Evolutionary conservation across 2,797 vertebrate genomes (phyloP).

Genomic region (Salarias fasciatus): DNA sequence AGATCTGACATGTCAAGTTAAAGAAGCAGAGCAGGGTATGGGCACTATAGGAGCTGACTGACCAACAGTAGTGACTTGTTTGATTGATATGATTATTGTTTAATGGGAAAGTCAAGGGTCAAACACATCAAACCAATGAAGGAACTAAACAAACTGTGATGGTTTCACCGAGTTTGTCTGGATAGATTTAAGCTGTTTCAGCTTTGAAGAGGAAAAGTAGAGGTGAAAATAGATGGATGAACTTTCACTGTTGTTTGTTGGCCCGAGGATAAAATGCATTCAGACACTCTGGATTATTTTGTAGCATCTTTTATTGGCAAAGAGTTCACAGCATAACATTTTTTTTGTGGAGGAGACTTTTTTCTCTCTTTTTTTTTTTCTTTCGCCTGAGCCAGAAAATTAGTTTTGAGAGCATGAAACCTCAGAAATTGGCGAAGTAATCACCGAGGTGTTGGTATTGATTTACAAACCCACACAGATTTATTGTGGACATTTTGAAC

Average conservation of each 20-base stretch:
- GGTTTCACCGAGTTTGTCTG: too few relatives aligned
- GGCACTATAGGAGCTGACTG: too few relatives aligned
- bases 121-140: too few relatives aligned
- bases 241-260: constrained; percentile 8
- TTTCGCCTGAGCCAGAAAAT: constrained; percentile 9
- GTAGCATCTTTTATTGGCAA: constrained; percentile 3
- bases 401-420: constrained; percentile 20
- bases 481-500: constrained; percentile 21
- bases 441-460: background rate
- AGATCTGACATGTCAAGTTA: too few relatives aligned
- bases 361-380: too few relatives aligned
- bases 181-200: background rate
- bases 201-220: constrained; percentile 10
- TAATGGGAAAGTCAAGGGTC: too few relatives aligned
- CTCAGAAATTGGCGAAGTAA: constrained; percentile 23
- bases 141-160: too few relatives aligned
- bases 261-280: constrained; percentile 2
- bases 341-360: background rate
- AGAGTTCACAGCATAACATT: constrained; percentile 7
- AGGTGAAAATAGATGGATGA: constrained; percentile 15
- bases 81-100: too few relatives aligned
- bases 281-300: constrained; percentile 16
- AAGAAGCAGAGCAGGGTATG: too few relatives aligned
- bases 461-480: constrained; percentile 31
- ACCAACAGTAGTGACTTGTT: too few relatives aligned